Base-by-base conservation (phyloP, 2,113 vertebrate species). In the Varanus salvator region DNA sequence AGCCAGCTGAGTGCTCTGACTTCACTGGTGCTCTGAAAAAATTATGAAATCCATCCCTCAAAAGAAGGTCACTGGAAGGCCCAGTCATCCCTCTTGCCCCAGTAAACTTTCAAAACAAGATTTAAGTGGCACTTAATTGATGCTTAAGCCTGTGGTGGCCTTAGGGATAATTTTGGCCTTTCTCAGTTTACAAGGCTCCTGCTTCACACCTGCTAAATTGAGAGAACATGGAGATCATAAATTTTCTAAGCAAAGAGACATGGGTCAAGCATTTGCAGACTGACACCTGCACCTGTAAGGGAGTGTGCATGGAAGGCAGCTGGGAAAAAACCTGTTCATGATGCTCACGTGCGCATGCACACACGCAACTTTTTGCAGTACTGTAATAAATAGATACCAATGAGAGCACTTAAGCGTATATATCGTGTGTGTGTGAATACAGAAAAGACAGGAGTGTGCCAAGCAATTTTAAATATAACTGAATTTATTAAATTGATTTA, bases 71-170 rank as follows among this genome's bases (percentile, higher is more conserved):
- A 80, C 21, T 88, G 89, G 6, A 66, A 64, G 80, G 78, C 38
- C 38, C 38, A 19, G 4, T 9, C 52, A 80, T 9, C 38, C 9
- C 76, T 21, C 11, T 25, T 12, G 21, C 5, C 6, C 75, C 34
- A 21, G 87, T 91, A 93, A 90, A 91, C 52, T 72, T 93, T 89
- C 72, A 86, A 92, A 95, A 94, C 87, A 90, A 86, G 2, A 3
- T 84, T 75, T 92, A 93, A 93, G 71, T 93, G 44, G 9, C 80
- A 48, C 84, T 86, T 84, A 94, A 93, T 91, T 85, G 94, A 86
- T 6, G 0, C 64, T 88, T 75, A 91, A 91, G 0, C 25, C 2
- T 90, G 15, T 1, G 29, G 2, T 0, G 75, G 83, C 83, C 88
- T 85, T 0, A 0, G 74, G 19, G 6, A 5, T 85, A 93, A 88